phyloP scores from a whole-genome alignment of 2,797 vertebrate species.

The Rousettus madagascariensis region DNA sequence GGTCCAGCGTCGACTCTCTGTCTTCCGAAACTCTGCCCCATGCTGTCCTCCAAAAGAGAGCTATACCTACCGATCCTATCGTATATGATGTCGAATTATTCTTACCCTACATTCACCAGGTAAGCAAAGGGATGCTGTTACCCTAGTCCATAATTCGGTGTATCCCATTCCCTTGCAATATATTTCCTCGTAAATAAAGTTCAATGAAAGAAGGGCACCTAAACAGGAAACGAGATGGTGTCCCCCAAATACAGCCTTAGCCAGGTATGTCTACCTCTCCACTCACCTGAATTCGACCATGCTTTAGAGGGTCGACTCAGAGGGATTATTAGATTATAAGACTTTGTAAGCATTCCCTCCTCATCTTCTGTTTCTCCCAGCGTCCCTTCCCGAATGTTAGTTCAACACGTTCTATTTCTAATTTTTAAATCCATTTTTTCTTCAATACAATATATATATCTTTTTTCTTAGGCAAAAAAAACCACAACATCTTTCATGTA shows the following conservation, averaged over 20 bases:
- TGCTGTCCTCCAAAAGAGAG: not conserved
- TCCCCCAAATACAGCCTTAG: not conserved
- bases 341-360: too few species aligned
- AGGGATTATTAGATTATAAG: not conserved
- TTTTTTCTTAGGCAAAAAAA: not conserved
- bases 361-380: not conserved
- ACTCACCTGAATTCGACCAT: accelerated
- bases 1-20: not conserved
- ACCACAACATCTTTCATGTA: not conserved
- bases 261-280: accelerated
- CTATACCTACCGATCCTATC: too few species aligned
- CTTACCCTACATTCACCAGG: not conserved
- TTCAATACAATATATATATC: not conserved
- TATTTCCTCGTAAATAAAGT: not conserved
- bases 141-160: not conserved
- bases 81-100: not conserved
- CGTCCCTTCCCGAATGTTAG: not conserved
- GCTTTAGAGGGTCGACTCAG: accelerated
- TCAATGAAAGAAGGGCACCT: not conserved
- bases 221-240: not conserved
- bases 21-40: not conserved
- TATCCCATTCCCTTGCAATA: not conserved
- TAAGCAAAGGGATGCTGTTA: not conserved
- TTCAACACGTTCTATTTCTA: not conserved
- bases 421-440: not conserved